Evolutionary conservation across 2,888 invertebrate genomes (phyloP).

Genomic region (Synanthedon andrenaeformis): DNA sequence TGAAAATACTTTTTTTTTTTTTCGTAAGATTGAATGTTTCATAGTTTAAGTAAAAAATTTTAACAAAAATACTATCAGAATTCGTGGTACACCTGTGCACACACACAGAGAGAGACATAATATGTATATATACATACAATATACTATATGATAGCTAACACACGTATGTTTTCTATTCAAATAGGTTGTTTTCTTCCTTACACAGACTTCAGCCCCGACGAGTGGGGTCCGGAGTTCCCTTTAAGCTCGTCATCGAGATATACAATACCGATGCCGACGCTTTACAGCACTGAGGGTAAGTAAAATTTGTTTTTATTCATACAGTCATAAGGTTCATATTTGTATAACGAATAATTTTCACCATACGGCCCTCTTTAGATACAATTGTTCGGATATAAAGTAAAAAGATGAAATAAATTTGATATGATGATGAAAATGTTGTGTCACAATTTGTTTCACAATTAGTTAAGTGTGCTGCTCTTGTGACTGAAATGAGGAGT

Average conservation of each 20-base stretch:
- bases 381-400: too few relatives aligned
- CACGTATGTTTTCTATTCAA: slow-evolving; percentile 36
- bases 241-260: slow-evolving; percentile 60
- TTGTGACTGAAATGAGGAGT: too few relatives aligned
- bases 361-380: too few relatives aligned
- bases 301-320: slow-evolving; percentile 5
- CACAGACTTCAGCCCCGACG: slow-evolving; percentile 72
- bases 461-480: too few relatives aligned
- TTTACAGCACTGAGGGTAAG: slow-evolving; percentile 81
- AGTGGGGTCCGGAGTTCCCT: slow-evolving; percentile 75
- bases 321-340: slow-evolving; percentile 2
- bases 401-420: too few relatives aligned
- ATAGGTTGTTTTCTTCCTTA: slow-evolving; percentile 70
- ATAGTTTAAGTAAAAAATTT: neutral
- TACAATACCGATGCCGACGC: slow-evolving; percentile 83
- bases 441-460: too few relatives aligned
- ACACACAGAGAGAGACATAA: neutral
- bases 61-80: neutral
- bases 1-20: too few relatives aligned
- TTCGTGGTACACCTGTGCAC: neutral
- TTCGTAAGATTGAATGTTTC: too few relatives aligned
- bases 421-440: too few relatives aligned
- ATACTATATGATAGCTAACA: slow-evolving; percentile 13
- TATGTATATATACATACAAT: slow-evolving; percentile 12
- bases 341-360: neutral